Conservation (phyloP, 2,113 vertebrate species). For the Catagonus wagneri region DNA sequence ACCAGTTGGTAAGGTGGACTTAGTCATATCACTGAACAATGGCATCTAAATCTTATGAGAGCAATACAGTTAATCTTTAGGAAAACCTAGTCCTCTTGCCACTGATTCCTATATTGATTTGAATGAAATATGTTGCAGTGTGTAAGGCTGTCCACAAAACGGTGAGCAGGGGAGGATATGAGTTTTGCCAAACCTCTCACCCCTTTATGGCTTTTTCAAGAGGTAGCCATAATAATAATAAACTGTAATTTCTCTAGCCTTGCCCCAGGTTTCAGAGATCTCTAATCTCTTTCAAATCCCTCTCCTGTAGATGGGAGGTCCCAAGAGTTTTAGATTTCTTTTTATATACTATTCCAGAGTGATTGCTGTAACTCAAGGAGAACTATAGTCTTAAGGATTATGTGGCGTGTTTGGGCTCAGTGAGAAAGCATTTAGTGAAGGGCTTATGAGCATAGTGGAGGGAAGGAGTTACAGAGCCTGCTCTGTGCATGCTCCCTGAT, state of each 20-base stretch:
- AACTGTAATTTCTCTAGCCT: not conserved
- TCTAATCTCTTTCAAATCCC: not conserved
- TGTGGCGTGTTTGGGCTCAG: not conserved
- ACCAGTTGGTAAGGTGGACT: not conserved
- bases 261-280: not conserved
- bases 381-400: not conserved
- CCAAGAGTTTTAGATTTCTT: not conserved
- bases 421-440: not conserved
- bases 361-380: not conserved
- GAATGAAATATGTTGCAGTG: not conserved
- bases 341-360: not conserved
- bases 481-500: not conserved
- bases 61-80: not conserved
- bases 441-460: not conserved
- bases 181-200: not conserved
- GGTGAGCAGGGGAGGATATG: not conserved
- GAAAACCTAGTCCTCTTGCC: not conserved
- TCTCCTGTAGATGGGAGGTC: not conserved
- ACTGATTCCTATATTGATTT: not conserved
- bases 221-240: not conserved
- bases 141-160: not conserved
- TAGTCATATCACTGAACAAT: not conserved
- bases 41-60: not conserved
- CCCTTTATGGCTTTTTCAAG: not conserved
- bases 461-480: not conserved